phyloP scores from a whole-genome alignment of 2,113 vertebrate species.

The Calyptommatus sinebrachiatus region DNA sequence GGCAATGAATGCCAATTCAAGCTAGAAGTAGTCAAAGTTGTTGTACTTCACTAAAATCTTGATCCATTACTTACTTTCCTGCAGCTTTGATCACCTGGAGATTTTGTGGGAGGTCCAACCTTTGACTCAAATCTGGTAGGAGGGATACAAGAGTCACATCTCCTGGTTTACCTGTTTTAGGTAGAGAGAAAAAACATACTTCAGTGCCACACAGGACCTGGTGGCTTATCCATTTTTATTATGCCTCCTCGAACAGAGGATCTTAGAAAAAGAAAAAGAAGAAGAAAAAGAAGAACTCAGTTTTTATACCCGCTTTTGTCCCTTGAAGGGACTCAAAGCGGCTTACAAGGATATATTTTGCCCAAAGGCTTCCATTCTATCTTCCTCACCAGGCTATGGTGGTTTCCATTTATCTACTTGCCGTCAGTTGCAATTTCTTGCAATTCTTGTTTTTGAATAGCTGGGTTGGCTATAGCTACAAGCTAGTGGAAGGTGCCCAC shows the following conservation, averaged over 20 bases:
- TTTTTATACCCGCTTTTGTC: no score
- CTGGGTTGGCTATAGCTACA: no score
- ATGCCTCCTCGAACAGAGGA: neutral
- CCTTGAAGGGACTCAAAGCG: no score
- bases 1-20: neutral
- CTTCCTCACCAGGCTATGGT: no score
- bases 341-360: no score
- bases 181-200: neutral
- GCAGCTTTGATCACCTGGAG: slow-evolving; percentile 72
- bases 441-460: no score
- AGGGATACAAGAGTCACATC: slow-evolving; percentile 58
- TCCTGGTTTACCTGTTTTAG: slow-evolving; percentile 21
- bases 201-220: neutral
- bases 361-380: no score
- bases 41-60: neutral
- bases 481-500: no score
- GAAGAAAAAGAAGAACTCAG: no score
- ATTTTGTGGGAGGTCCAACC: slow-evolving; percentile 50
- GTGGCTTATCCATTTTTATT: neutral
- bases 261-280: no score
- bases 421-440: no score
- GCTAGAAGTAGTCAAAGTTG: neutral
- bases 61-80: slow-evolving; percentile 57
- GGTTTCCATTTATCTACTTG: no score
- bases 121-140: slow-evolving; percentile 64